Base-by-base conservation (phyloP, 1,140 invertebrate species). In the Gryllus bimaculatus region DNA sequence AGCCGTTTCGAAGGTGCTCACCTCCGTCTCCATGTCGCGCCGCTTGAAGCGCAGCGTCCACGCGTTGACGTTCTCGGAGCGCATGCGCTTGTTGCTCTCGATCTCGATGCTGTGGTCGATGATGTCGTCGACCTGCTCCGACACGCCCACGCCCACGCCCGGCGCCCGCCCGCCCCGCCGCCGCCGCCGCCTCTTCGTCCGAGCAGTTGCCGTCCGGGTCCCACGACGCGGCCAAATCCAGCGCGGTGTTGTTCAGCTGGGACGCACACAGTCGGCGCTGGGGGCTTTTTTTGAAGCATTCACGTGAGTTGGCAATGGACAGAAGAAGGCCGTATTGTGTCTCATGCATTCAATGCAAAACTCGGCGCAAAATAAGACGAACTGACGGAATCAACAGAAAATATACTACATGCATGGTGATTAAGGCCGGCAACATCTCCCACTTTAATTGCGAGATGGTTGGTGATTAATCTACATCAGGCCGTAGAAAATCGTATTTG, bases 101-200 rank as follows among this genome's bases (percentile, higher is more conserved):
- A 96, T 95, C 87, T 98, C 96, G 49, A 98, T 96, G 79, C 91
- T 93, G 81, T 95, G 91, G 82, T 96, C 95, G 81, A 96, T 93
- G 80, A 96, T 92, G 82, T 95, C 94, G 83, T 96, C 93, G 47
- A 96, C 91, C 88, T 96, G 90, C 82, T 93, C 91, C 7, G 87
- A 87, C 1, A 85, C 84, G 8, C 76, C 8, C 76, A 18, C 39
- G 80, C 49, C 82, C 81, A 8, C 76, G 39, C 26, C 81, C 82
- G 79, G 81, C 82, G 21, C 80, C 80, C 74, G 47, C 39, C 79
- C 76, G 47, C 12, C 83, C 81, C 12, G 83, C 83, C 10, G 83
- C 86, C 15, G 83, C 85, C 73, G 85, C 87, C 39, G 87, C 86
- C 39, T 87, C 87, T 0, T 87, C 81, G 20, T 87, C 86, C 12